These are phyloP conservation scores for Patella pellucida DNA, from an alignment of 2,888 invertebrate species.

Conservation along the genomic window DNA sequence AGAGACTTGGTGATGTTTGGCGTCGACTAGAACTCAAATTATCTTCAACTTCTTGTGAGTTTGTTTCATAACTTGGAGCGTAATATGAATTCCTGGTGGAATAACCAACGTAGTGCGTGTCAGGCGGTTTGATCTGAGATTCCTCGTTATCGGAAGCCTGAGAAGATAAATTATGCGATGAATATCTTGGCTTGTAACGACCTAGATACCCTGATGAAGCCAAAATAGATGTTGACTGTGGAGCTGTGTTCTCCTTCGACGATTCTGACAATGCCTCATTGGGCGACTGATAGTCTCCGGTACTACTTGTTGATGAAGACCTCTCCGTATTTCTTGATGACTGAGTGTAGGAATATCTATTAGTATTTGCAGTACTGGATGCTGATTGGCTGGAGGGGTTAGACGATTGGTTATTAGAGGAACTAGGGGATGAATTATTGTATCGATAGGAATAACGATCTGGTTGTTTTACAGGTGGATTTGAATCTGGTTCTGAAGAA, in stretches of 20 bases:
- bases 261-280: neutral
- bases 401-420: neutral
- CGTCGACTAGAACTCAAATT: too few relatives aligned
- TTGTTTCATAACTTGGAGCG: too few relatives aligned
- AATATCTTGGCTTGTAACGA: slow-evolving; percentile 5
- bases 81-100: too few relatives aligned
- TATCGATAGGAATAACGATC: neutral
- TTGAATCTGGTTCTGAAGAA: neutral
- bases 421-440: neutral
- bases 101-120: too few relatives aligned
- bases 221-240: neutral
- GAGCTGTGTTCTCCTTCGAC: slow-evolving; percentile 4
- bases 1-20: too few relatives aligned
- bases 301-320: neutral
- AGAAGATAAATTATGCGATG: neutral
- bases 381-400: neutral
- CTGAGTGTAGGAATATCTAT: neutral
- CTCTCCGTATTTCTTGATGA: neutral
- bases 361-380: neutral
- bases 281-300: neutral
- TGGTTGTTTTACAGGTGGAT: too few relatives aligned
- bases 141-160: too few relatives aligned
- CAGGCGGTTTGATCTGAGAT: too few relatives aligned
- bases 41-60: too few relatives aligned
- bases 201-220: neutral